Evolutionary conservation across 2,888 invertebrate genomes (phyloP), one percentile per base, ranked within the genome.

Genomic region (Drosophila borborema): DNA sequence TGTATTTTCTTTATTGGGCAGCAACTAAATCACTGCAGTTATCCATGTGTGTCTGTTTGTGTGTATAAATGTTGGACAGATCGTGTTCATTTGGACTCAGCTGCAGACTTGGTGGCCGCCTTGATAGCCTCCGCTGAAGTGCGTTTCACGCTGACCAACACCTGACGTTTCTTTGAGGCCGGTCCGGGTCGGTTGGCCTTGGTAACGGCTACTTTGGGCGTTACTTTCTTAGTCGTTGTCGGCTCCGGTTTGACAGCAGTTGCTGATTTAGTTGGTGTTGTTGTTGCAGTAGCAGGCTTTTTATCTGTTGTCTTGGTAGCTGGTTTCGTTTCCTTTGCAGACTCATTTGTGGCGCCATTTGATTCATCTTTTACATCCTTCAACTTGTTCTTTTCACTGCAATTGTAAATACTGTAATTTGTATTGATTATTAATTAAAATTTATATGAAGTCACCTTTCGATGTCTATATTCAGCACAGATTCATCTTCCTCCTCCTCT

Each of bases 401-500:
- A 85, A 77, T 41, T 20, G 6, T 49, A 0, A 1, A 49, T 43
- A n/a, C 36, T 9, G 9, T 23, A 23, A 20, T 36, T 10, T 23
- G 5, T n/a, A n/a, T 12, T 3, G 10, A 20, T 12, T 8, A 18
- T 4, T 16, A 12, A 40, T 18, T 1, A 16, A 38, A 14, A 31
- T 0, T n/a, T 3, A 16, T 8, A 23, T 7, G 14, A 34, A 59
- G 64, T 74, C 64, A 95, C 95, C 95, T 94, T 91, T 94, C 94
- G 70, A 92, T 93, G 65, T 93, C 93, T 74, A 93, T 93, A 71
- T 93, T 93, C 45, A 93, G 78, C 6, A 92, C 93, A 2, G 94
- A 94, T 86, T 95, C 95, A 89, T 96, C 95, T 88, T 95, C 95
- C 82, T 96, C 95, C 78, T 95, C 96, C 76, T 96, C 96, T 77